Evolutionary conservation across 2,888 invertebrate species (phyloP).

Genomic region (Spisula solida): DNA sequence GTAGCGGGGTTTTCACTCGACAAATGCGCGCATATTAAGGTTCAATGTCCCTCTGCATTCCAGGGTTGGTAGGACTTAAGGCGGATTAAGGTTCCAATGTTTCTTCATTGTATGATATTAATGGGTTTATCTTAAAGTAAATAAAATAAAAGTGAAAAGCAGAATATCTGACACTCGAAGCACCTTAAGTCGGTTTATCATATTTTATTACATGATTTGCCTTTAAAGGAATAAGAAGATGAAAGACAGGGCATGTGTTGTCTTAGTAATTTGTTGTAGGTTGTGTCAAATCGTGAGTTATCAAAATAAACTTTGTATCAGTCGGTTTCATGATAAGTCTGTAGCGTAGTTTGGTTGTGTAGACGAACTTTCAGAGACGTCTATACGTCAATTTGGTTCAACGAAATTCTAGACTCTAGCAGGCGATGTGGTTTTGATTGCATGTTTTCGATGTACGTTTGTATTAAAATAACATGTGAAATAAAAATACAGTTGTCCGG

Average conservation of each 20-base stretch:
- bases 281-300: not conserved
- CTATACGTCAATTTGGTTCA: no score
- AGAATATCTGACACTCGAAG: conserved; percentile 18
- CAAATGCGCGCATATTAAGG: not conserved
- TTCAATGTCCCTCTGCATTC: not conserved
- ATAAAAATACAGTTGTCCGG: no score
- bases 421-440: no score
- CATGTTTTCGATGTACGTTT: no score
- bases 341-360: no score
- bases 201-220: conserved; percentile 21
- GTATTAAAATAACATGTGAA: no score
- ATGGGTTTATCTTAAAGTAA: not conserved
- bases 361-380: no score
- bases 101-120: conserved; percentile 20
- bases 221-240: not conserved
- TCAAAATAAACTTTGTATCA: not conserved
- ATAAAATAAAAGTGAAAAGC: conserved; percentile 33
- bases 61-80: not conserved
- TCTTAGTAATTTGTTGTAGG: conserved; percentile 11
- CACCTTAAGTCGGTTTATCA: conserved; percentile 23
- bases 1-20: not conserved
- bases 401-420: no score
- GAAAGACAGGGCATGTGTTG: not conserved
- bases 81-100: not conserved
- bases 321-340: no score